phyloP scores from a whole-genome alignment of 2,888 invertebrate genomes.

The Clanis bilineata region DNA sequence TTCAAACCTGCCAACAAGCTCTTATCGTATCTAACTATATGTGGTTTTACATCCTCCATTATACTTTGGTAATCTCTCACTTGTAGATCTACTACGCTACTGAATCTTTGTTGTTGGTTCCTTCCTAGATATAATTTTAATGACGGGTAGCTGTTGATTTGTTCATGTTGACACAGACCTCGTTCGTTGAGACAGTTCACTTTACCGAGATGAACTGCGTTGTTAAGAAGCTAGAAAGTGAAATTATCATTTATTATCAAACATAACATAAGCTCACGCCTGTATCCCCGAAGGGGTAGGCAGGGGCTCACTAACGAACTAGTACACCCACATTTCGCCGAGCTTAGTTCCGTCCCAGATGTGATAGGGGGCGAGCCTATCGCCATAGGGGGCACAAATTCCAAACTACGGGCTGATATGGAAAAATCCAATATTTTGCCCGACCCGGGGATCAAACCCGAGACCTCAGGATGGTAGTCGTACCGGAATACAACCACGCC shows the following conservation, averaged over 20 bases:
- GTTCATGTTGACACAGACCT: constrained; percentile 66
- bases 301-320: too few relatives aligned
- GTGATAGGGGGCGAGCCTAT: too few relatives aligned
- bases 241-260: not conserved
- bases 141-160: constrained; percentile 64
- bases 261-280: too few relatives aligned
- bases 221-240: constrained; percentile 55
- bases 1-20: constrained; percentile 41
- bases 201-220: constrained; percentile 63
- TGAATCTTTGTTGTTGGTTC: constrained; percentile 45
- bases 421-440: too few relatives aligned
- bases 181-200: constrained; percentile 71
- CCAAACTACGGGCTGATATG: too few relatives aligned
- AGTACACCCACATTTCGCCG: too few relatives aligned
- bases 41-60: constrained; percentile 50
- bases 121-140: constrained; percentile 59
- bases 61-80: constrained; percentile 46
- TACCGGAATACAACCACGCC: too few relatives aligned
- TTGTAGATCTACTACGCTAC: constrained; percentile 51
- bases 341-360: too few relatives aligned
- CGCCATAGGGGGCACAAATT: too few relatives aligned
- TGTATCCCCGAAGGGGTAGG: not conserved
- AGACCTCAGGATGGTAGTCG: too few relatives aligned
- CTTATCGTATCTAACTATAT: constrained; percentile 49
- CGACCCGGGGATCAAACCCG: too few relatives aligned